Evolutionary conservation across 2,797 vertebrate genomes (phyloP).

Genomic region (Pangasius larnaudii): DNA sequence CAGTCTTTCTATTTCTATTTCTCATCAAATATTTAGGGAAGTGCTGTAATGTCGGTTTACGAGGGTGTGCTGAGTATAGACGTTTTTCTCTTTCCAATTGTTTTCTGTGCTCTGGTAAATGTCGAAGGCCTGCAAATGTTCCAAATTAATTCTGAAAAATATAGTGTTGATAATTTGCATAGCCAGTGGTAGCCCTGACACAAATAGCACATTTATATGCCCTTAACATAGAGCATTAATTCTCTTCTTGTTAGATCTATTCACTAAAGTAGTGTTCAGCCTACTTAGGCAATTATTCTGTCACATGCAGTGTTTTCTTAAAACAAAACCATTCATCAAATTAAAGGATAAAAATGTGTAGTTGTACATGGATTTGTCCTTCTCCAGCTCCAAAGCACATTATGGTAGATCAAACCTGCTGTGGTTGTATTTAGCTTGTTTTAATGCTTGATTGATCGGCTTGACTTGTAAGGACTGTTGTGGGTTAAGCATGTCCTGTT

Average conservation of each 20-base stretch:
- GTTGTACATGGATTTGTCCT: constrained; percentile 23
- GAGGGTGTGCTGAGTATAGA: constrained; percentile 38
- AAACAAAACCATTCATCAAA: constrained; percentile 23
- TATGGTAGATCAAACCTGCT: constrained; percentile 29
- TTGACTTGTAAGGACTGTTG: constrained; percentile 34
- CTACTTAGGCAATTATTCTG: constrained; percentile 18
- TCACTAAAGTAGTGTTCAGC: constrained; percentile 11
- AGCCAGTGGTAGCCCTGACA: constrained; percentile 19
- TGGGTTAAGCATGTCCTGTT: constrained; percentile 37
- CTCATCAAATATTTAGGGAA: constrained; percentile 54
- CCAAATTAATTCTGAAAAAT: constrained; percentile 21
- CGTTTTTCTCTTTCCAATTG: constrained; percentile 13
- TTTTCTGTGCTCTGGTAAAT: constrained; percentile 38
- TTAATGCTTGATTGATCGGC: constrained; percentile 23
- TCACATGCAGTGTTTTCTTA: constrained; percentile 11
- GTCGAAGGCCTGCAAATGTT: constrained; percentile 21
- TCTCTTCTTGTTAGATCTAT: constrained; percentile 19
- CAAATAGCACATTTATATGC: background rate
- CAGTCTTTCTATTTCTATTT: constrained; percentile 53
- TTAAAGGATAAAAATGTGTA: constrained; percentile 26
- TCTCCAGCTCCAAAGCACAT: constrained; percentile 1
- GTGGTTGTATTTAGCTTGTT: constrained; percentile 44
- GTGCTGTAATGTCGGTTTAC: constrained; percentile 39
- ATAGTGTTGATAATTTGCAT: constrained; percentile 12
- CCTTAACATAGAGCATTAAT: constrained; percentile 7